Conservation (phyloP, 2,113 vertebrate genomes). For the Odontesthes bonariensis region DNA sequence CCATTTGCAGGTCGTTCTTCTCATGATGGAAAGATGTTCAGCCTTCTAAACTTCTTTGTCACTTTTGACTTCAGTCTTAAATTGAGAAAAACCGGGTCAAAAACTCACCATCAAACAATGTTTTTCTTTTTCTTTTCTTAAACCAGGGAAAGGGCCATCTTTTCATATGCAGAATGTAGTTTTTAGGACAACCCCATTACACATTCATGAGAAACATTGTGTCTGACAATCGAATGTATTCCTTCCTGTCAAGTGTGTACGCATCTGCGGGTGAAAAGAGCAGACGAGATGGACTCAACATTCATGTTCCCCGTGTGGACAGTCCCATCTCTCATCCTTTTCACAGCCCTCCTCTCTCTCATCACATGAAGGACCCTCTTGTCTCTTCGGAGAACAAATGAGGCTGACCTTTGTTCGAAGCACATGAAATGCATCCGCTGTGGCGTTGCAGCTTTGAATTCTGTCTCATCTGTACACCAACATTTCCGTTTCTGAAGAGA, state of each 20-base stretch:
- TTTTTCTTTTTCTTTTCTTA: neutral
- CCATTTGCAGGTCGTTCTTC: neutral
- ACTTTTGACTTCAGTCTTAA: neutral
- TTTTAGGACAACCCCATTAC: conserved; percentile 14
- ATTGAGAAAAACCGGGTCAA: conserved; percentile 1
- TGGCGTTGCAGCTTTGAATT: conserved; percentile 30
- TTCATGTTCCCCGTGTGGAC: conserved; percentile 42
- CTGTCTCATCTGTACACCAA: conserved; percentile 8
- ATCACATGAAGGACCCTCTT: conserved; percentile 58
- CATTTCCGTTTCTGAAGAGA: conserved; percentile 43
- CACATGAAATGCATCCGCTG: conserved; percentile 29
- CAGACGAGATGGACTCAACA: conserved; percentile 39
- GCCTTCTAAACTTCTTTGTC: too few relatives aligned
- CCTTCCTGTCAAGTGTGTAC: conserved; percentile 25
- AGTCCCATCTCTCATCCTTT: conserved; percentile 46
- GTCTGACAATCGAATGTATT: conserved; percentile 61
- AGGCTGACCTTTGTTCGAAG: conserved; percentile 55
- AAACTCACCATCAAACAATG: conserved; percentile 19
- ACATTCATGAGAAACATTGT: conserved; percentile 61
- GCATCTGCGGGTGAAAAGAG: conserved; percentile 24
- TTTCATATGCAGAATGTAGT: conserved; percentile 11
- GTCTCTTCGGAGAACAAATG: conserved; percentile 57
- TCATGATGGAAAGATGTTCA: too few relatives aligned
- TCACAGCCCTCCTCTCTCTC: conserved; percentile 8
- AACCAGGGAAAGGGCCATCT: conserved; percentile 19